phyloP scores from a whole-genome alignment of 2,113 vertebrate species.

The Pelecanus crispus region DNA sequence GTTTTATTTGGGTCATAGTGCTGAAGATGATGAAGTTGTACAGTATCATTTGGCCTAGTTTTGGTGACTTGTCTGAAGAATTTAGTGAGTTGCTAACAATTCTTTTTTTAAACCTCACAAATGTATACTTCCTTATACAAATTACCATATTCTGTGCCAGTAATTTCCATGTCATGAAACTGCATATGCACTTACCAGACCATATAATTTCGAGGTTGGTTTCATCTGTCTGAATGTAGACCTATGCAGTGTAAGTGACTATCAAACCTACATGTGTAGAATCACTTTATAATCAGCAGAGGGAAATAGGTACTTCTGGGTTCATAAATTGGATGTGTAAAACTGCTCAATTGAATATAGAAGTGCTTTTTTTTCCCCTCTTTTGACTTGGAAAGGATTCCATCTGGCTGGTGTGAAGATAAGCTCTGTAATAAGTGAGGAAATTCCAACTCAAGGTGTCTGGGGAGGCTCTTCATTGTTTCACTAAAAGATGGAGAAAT shows the following conservation, averaged over 20 bases:
- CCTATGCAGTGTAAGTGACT: neutral
- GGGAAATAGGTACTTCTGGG: neutral
- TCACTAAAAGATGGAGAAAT: neutral
- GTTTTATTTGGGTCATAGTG: neutral
- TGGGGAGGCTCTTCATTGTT: neutral
- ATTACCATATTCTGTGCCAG: neutral
- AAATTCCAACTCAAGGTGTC: neutral
- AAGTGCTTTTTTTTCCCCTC: neutral
- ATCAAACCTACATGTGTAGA: neutral
- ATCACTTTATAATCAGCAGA: neutral
- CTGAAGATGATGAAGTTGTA: neutral
- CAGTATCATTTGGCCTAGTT: neutral
- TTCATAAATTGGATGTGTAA: neutral
- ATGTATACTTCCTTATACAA: neutral
- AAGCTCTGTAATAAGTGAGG: neutral
- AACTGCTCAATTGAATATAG: neutral
- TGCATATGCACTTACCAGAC: fast-evolving
- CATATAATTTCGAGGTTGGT: fast-evolving
- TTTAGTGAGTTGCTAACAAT: neutral
- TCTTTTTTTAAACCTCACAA: neutral
- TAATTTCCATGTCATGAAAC: neutral
- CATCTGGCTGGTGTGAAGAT: neutral
- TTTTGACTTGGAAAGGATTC: neutral
- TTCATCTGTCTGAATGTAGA: neutral
- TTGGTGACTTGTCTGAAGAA: neutral